phyloP scores from a whole-genome alignment of 1,140 invertebrate species.

The Manduca sexta region DNA sequence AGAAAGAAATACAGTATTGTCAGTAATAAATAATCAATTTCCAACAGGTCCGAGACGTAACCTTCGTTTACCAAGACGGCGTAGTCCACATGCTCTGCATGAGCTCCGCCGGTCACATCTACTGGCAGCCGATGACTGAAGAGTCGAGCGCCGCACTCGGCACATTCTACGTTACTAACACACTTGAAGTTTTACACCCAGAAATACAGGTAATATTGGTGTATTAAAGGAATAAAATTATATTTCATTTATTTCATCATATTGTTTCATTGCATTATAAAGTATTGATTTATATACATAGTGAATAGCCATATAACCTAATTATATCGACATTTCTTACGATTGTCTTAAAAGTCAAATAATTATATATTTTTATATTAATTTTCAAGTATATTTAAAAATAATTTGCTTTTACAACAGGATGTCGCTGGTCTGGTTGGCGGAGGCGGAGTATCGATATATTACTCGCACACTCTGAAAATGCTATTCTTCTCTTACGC shows the following conservation, averaged over 20 bases:
- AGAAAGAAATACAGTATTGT: too few species aligned
- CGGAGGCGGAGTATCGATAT: conserved; percentile 95
- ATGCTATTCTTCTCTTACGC: conserved; percentile 96
- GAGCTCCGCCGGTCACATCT: conserved; percentile 96
- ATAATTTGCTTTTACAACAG: conserved; percentile 42
- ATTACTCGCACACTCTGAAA: conserved; percentile 95
- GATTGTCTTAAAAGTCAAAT: too few species aligned
- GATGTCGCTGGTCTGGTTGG: conserved; percentile 89
- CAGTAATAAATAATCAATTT: background rate
- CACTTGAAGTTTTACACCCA: conserved; percentile 89
- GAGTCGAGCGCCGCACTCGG: conserved; percentile 91
- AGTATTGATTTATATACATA: too few species aligned
- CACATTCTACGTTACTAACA: conserved; percentile 98
- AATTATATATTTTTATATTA: too few species aligned
- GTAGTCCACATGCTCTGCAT: conserved; percentile 91
- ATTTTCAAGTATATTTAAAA: background rate
- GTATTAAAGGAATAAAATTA: background rate
- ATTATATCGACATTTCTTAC: too few species aligned
- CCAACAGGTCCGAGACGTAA: conserved; percentile 86
- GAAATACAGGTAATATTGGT: conserved; percentile 79
- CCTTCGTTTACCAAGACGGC: conserved; percentile 90
- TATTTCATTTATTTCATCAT: background rate
- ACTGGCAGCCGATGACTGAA: conserved; percentile 92
- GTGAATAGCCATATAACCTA: too few species aligned
- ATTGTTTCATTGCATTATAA: background rate